A percentile compares a stretch with the other conserved stretches of the same genome.
These are phyloP conservation scores for Callimorpha dominula DNA, from an alignment of 2,888 invertebrate genomes.

Conservation along the genomic window DNA sequence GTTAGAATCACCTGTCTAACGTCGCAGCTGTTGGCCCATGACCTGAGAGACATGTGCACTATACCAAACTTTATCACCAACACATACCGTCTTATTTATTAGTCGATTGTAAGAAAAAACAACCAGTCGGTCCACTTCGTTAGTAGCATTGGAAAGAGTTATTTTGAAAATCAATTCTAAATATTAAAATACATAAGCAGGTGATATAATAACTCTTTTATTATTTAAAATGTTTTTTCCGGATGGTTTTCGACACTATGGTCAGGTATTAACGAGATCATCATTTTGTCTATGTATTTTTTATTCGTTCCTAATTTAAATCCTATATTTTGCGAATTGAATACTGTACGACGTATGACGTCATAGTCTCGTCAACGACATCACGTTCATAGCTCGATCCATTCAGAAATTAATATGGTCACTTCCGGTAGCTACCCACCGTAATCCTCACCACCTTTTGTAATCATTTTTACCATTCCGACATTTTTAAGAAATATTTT, in stretches of 20 bases:
- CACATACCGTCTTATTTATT: constrained; percentile 52
- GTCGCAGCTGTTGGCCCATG: constrained; percentile 66
- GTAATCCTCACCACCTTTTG: constrained; percentile 60
- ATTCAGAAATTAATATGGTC: constrained; percentile 75
- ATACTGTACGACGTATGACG: constrained; percentile 58
- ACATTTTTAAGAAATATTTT: constrained; percentile 21
- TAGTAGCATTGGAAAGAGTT: constrained; percentile 35
- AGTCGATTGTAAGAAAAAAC: constrained; percentile 47
- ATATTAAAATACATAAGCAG: constrained; percentile 26
- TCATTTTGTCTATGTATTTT: constrained; percentile 24
- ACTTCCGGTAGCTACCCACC: constrained; percentile 71
- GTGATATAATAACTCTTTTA: neutral
- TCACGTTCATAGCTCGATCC: constrained; percentile 71
- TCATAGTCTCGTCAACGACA: constrained; percentile 61
- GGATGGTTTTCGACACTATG: neutral
- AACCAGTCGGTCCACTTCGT: constrained; percentile 49
- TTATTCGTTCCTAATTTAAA: constrained; percentile 21
- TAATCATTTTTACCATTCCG: constrained; percentile 44
- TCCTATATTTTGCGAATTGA: constrained; percentile 37
- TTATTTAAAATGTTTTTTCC: neutral
- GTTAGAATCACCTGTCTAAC: constrained; percentile 83
- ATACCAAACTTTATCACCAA: constrained; percentile 54
- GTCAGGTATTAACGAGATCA: constrained; percentile 14
- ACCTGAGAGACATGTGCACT: constrained; percentile 60
- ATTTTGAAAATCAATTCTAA: constrained; percentile 32